Conservation (phyloP, 2,888 invertebrate species). For the Megastigmus dorsalis region DNA sequence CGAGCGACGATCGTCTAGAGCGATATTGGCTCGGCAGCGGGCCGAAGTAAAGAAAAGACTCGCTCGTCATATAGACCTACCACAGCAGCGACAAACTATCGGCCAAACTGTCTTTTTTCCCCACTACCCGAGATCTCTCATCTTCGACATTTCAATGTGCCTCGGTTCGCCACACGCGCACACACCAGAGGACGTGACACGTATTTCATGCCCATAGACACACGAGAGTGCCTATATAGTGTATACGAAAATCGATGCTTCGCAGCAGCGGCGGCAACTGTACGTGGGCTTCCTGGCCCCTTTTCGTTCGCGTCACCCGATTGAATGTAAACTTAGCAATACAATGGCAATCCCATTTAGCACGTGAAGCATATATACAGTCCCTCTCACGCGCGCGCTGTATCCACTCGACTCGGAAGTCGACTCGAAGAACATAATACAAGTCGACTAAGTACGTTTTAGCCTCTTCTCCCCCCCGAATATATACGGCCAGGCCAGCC, state of each 20-base stretch:
- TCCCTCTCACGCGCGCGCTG: neutral
- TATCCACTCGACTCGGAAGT: conserved; percentile 1
- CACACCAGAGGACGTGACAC: too few relatives aligned
- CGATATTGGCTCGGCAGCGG: neutral
- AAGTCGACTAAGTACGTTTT: neutral
- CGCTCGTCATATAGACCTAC: neutral
- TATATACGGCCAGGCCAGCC: too few relatives aligned
- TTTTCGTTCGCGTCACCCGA: neutral
- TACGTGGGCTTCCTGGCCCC: too few relatives aligned
- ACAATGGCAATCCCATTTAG: conserved; percentile 42
- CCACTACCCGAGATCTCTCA: conserved; percentile 43
- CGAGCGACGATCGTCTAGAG: neutral
- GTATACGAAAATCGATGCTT: conserved; percentile 32
- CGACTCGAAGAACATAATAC: conserved; percentile 9
- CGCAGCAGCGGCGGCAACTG: too few relatives aligned
- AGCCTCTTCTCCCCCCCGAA: too few relatives aligned
- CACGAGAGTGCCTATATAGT: too few relatives aligned
- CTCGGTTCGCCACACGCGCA: neutral
- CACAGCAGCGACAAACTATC: conserved; percentile 21
- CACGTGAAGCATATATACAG: too few relatives aligned
- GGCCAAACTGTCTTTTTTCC: conserved; percentile 37
- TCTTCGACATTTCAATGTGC: conserved; percentile 7
- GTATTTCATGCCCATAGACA: neutral
- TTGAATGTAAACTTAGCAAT: conserved; percentile 43
- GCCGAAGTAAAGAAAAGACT: neutral